These are phyloP conservation scores for Neoascia interrupta DNA, from an alignment of 2,888 invertebrate genomes.

Conservation along the genomic window DNA sequence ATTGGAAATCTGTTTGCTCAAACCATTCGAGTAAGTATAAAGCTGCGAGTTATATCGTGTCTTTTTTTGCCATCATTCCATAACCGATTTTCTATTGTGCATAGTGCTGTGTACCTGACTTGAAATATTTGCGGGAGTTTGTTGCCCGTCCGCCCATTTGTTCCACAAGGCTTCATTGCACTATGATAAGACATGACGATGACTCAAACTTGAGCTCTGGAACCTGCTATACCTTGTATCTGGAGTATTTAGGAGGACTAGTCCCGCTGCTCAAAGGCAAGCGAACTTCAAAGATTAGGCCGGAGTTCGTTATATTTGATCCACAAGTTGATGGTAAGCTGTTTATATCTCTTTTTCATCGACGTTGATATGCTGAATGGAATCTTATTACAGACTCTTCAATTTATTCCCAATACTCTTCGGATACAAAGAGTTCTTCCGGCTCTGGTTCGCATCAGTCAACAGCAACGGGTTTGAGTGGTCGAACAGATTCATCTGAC, in stretches of 20 bases:
- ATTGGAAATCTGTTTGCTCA: constrained; percentile 94
- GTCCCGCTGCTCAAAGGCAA: constrained; percentile 97
- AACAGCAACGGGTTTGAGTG: constrained; percentile 80
- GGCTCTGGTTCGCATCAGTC: constrained; percentile 80
- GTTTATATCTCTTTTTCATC: constrained; percentile 54
- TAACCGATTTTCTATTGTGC: not conserved
- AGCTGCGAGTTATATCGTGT: no score
- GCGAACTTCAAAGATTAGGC: constrained; percentile 96
- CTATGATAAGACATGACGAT: constrained; percentile 96
- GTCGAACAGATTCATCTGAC: constrained; percentile 84
- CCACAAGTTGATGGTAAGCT: constrained; percentile 91
- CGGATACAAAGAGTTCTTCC: constrained; percentile 81
- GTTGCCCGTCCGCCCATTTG: constrained; percentile 94
- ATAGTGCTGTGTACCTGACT: constrained; percentile 96
- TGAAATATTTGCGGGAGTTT: constrained; percentile 92
- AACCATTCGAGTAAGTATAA: constrained; percentile 91
- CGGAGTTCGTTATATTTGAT: constrained; percentile 98
- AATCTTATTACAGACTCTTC: constrained; percentile 74
- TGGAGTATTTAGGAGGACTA: constrained; percentile 97
- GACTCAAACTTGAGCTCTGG: constrained; percentile 86
- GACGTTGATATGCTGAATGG: not conserved
- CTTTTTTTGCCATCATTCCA: not conserved
- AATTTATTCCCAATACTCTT: constrained; percentile 79
- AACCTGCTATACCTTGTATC: constrained; percentile 92
- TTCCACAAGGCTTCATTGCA: constrained; percentile 95